Evolutionary conservation across 64 coral and sea anemone genomes (phyloP), one percentile per base, ranked within the genome.

Genomic region (Dendronephthya gigantea): DNA sequence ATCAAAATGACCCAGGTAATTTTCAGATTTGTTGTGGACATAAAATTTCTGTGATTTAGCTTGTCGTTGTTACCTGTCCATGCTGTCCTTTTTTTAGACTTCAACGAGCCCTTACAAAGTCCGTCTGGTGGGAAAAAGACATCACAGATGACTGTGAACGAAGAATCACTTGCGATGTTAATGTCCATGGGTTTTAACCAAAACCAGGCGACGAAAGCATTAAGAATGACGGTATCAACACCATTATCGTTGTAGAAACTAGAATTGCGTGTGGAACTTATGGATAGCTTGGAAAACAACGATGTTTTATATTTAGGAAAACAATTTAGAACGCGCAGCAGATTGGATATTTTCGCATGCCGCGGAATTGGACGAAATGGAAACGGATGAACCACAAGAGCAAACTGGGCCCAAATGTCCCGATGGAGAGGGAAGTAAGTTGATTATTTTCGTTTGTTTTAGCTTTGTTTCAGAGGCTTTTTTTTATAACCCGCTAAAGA

Each of bases 291-390:
- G 41, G 10, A 45, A 45, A 45, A 11, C 41, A 4, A 6, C 41
- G 41, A 45, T 45, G 41, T 45, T 45, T 45, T 45, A 45, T 58
- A 16, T n/a, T 16, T 74, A 97, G 94, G 87, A 97, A 68, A 97
- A 97, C 66, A 97, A 93, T 82, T 90, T 97, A 27, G 94, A 97
- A 31, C 86, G 94, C 31, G 94, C 94, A 72, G 87, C 68, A 69
- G 94, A 97, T 83, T 97, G 94, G 94, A 97, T 97, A 89, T 97
- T 97, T 90, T 93, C 89, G 85, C 94, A 97, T 82, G 94, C 91
- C 27, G 83, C 90, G 0, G 94, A 97, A 31, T 82, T 97, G 23
- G 94, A 97, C n/a, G 50, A 89, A 22, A 91, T 85, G 89, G 94
- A 90, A 68, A 87, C 70, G 11, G 91, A 93, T 33, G 65, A 72